phyloP scores from a whole-genome alignment of 2,113 vertebrate species.

The Corythoichthys intestinalis region DNA sequence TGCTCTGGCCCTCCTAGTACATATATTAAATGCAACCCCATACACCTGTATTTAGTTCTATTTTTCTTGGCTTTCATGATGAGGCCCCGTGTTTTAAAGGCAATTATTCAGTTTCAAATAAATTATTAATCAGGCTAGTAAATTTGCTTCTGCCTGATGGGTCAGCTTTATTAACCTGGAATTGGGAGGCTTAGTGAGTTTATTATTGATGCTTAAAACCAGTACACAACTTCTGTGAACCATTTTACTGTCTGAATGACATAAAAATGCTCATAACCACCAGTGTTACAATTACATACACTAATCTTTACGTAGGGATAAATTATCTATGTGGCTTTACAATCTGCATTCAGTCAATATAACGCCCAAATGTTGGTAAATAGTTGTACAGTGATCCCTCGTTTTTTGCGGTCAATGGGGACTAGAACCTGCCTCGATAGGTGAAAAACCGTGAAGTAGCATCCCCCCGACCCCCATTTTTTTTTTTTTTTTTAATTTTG shows the following conservation, averaged over 20 bases:
- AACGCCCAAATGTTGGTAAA: conserved; percentile 18
- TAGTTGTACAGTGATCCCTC: conserved; percentile 15
- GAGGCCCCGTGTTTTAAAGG: conserved; percentile 87
- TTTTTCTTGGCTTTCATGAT: conserved; percentile 83
- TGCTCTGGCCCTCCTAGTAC: conserved; percentile 44
- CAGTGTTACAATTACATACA: conserved; percentile 26
- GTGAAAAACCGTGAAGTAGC: too few species aligned
- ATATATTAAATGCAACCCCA: conserved; percentile 72
- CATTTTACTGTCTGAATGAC: conserved; percentile 52
- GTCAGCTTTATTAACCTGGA: conserved; percentile 92
- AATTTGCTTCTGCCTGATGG: conserved; percentile 95
- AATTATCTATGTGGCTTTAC: conserved; percentile 35
- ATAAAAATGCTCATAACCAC: conserved; percentile 28
- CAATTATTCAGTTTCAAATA: conserved; percentile 96
- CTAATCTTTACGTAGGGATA: conserved; percentile 18
- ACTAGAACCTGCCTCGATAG: too few species aligned
- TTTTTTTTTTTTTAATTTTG: too few species aligned
- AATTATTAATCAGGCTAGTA: conserved; percentile 97
- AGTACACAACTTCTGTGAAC: conserved; percentile 47
- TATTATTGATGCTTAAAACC: conserved; percentile 69
- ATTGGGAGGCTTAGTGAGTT: conserved; percentile 75
- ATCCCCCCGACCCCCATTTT: too few species aligned
- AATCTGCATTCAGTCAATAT: conserved; percentile 23
- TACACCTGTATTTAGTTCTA: conserved; percentile 83
- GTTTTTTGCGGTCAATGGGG: background rate